Percentiles rank a stretch among this genome's conserved stretches.
Conservation (phyloP, 2,888 invertebrate species). For the Andrena minutula region DNA sequence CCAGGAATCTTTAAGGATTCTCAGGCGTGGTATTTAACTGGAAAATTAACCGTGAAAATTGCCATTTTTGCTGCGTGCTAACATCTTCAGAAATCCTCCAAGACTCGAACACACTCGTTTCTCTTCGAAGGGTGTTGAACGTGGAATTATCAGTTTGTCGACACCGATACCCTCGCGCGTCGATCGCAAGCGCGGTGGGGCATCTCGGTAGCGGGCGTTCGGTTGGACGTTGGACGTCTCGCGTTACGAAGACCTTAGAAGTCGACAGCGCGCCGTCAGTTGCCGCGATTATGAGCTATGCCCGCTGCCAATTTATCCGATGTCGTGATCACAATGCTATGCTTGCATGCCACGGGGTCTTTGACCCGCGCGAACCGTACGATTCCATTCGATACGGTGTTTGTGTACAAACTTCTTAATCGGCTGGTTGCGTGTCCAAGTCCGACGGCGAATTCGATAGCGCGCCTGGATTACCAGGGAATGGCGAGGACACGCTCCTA, state of each 20-base stretch:
- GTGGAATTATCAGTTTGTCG: not conserved
- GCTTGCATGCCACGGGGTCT: slow-evolving; percentile 31
- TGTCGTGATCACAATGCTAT: slow-evolving; percentile 38
- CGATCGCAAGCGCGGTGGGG: too few species aligned
- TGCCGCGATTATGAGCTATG: slow-evolving; percentile 54
- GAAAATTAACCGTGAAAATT: too few species aligned
- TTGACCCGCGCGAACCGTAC: slow-evolving; percentile 22
- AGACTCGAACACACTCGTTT: too few species aligned
- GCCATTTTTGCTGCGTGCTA: not conserved
- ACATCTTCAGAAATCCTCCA: not conserved
- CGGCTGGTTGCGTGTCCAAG: not conserved
- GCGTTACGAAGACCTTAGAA: slow-evolving; percentile 46
- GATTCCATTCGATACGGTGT: slow-evolving; percentile 10
- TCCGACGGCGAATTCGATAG: not conserved
- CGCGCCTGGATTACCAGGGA: too few species aligned
- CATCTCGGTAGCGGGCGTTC: slow-evolving; percentile 10
- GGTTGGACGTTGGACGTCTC: slow-evolving; percentile 8
- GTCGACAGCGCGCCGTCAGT: slow-evolving; percentile 39
- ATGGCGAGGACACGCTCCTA: too few species aligned
- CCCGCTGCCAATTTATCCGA: slow-evolving; percentile 52
- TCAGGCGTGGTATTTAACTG: too few species aligned
- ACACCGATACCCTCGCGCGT: not conserved
- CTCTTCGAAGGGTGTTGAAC: not conserved
- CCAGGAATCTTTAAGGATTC: not conserved
- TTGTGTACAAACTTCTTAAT: slow-evolving; percentile 12